phyloP scores from a whole-genome alignment of 2,797 vertebrate species.

The Petrocephalus sullivani region DNA sequence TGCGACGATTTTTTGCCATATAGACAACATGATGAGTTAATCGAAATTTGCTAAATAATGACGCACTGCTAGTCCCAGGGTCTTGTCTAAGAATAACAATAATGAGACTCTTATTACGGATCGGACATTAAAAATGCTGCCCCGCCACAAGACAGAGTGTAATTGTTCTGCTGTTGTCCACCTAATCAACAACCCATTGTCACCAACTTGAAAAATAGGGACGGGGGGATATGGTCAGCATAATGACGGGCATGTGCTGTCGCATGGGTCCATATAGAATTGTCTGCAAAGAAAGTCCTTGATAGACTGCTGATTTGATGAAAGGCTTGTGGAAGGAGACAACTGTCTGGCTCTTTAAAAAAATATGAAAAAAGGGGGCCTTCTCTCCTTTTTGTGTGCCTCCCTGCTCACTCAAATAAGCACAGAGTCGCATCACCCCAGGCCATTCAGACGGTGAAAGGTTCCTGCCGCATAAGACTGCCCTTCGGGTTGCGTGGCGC shows the following conservation, averaged over 20 bases:
- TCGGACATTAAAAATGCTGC: constrained; percentile 87
- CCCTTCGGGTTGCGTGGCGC: constrained; percentile 27
- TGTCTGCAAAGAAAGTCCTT: constrained; percentile 81
- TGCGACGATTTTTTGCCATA: constrained; percentile 86
- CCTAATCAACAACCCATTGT: constrained; percentile 99
- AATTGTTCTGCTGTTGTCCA: constrained; percentile 95
- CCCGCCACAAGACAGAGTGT: constrained; percentile 88
- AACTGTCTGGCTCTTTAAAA: constrained; percentile 72
- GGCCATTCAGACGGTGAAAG: constrained; percentile 57
- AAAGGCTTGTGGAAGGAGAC: constrained; percentile 79
- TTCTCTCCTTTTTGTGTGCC: constrained; percentile 50
- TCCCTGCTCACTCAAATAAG: constrained; percentile 47
- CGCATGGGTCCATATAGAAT: constrained; percentile 79
- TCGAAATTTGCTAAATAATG: constrained; percentile 97
- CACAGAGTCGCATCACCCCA: constrained; percentile 49
- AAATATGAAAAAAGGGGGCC: constrained; percentile 32
- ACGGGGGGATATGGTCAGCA: constrained; percentile 80
- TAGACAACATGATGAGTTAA: constrained; percentile 94
- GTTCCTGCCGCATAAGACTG: constrained; percentile 53
- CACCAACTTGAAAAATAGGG: constrained; percentile 88
- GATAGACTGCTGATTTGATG: constrained; percentile 88
- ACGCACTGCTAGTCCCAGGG: constrained; percentile 79
- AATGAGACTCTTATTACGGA: constrained; percentile 96
- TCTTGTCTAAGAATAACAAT: constrained; percentile 95
- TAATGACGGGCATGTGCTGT: constrained; percentile 91